A percentile compares a stretch with the other conserved stretches of the same genome.
Conservation (phyloP, 1,140 invertebrate species). For the Drosophila rufa region DNA sequence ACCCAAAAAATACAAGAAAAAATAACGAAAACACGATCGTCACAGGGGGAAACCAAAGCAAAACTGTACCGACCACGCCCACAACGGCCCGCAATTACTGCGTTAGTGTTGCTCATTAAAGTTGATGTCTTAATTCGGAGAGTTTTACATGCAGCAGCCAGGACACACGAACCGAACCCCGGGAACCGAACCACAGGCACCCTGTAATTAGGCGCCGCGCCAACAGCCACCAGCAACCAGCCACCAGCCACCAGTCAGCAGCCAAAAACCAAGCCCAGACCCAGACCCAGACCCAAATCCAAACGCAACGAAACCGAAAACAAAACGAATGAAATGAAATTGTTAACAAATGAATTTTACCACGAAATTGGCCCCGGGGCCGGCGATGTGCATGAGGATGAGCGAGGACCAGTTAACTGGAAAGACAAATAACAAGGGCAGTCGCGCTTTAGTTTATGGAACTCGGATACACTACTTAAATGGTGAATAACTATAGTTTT, state of each 20-base stretch:
- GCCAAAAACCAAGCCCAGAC: conserved; percentile 11
- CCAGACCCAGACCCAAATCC: conserved; percentile 20
- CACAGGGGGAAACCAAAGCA: conserved; percentile 63
- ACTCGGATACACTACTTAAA: conserved; percentile 3
- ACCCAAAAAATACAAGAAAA: conserved; percentile 35
- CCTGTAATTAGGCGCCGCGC: conserved; percentile 80
- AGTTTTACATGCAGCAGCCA: conserved; percentile 67
- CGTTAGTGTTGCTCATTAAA: conserved; percentile 82
- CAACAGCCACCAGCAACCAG: conserved; percentile 24
- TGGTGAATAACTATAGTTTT: background rate
- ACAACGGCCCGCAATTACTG: conserved; percentile 67
- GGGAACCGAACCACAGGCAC: conserved; percentile 50
- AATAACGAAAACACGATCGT: conserved; percentile 30
- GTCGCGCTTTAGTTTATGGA: background rate
- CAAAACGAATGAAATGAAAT: conserved; percentile 72
- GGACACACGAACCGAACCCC: conserved; percentile 37
- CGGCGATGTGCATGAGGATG: conserved; percentile 33
- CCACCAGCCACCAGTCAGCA: conserved; percentile 1
- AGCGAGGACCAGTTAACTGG: conserved; percentile 66
- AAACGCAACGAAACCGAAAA: conserved; percentile 41
- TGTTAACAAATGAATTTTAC: conserved; percentile 83
- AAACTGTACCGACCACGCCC: conserved; percentile 69
- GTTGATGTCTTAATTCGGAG: conserved; percentile 79
- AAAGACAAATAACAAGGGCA: conserved; percentile 78
- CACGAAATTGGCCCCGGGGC: conserved; percentile 76